Conservation (phyloP, 2,888 invertebrate genomes). For the Rhimphoctona megacephalus region DNA sequence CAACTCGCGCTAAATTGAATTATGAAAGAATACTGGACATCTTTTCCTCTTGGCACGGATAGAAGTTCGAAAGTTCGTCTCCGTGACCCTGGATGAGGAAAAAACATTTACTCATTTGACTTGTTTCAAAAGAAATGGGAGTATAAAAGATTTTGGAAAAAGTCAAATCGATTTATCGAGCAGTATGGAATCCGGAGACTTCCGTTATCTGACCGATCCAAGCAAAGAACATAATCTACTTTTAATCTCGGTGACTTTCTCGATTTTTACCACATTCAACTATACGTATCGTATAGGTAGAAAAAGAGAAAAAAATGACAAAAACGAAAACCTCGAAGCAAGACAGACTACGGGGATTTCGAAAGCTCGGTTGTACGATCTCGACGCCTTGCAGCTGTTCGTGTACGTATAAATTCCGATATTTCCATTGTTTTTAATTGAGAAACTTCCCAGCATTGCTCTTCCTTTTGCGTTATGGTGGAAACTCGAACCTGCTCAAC, state of each 20-base stretch:
- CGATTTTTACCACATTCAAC: background rate
- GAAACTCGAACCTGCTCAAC: constrained; percentile 8
- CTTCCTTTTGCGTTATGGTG: background rate
- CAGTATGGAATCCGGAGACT: background rate
- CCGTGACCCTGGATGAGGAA: background rate
- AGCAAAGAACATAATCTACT: constrained; percentile 18
- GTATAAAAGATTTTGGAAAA: background rate
- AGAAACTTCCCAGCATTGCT: constrained; percentile 49
- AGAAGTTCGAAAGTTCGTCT: background rate
- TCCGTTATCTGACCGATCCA: constrained; percentile 18
- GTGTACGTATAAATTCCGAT: constrained; percentile 62
- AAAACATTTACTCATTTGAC: background rate
- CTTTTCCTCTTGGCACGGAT: background rate
- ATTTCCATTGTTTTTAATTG: constrained; percentile 74
- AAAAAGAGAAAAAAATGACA: background rate
- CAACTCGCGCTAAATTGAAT: background rate
- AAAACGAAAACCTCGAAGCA: background rate
- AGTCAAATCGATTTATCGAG: constrained; percentile 5
- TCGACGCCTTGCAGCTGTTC: constrained; percentile 21
- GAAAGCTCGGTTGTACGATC: constrained; percentile 26
- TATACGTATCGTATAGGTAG: background rate
- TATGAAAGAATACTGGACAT: constrained; percentile 6
- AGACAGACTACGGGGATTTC: constrained; percentile 28
- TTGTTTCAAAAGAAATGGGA: background rate
- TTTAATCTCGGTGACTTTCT: constrained; percentile 12